A percentile compares a stretch with the other conserved stretches of the same genome.
Evolutionary conservation across 2,113 vertebrate genomes (phyloP).

Genomic region (Danionella cerebrum): DNA sequence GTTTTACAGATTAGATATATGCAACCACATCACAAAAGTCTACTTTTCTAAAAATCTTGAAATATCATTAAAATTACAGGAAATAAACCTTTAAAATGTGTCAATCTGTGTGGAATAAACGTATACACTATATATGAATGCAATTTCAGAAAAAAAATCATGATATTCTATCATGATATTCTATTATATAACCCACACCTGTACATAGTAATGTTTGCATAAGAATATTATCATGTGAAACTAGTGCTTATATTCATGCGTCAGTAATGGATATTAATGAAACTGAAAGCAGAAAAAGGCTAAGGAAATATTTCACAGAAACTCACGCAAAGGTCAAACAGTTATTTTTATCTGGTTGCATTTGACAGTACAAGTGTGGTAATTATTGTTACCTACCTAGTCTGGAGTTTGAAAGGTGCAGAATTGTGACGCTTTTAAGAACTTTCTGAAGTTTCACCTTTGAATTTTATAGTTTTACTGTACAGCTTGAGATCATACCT

Average conservation of each 20-base stretch:
- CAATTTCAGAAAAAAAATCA: too few relatives aligned
- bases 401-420: neutral
- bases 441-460: conserved; percentile 4
- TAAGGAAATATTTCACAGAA: conserved; percentile 34
- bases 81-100: too few relatives aligned
- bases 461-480: neutral
- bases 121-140: too few relatives aligned
- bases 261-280: conserved; percentile 2
- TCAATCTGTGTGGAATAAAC: too few relatives aligned
- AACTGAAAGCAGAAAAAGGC: conserved; percentile 38
- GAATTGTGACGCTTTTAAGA: neutral
- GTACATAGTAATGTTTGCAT: too few relatives aligned
- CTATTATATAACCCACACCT: too few relatives aligned
- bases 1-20: too few relatives aligned
- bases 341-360: conserved; percentile 39
- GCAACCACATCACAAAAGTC: too few relatives aligned
- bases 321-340: conserved; percentile 34
- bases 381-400: conserved; percentile 14
- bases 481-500: neutral
- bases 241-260: neutral
- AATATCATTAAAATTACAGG: too few relatives aligned
- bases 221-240: neutral
- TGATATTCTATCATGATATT: too few relatives aligned
- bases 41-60: too few relatives aligned
- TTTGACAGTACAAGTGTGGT: neutral